Percentiles rank a stretch among this genome's conserved stretches.
phyloP scores from a whole-genome alignment of 2,797 vertebrate species.

The Typhlichthys subterraneus region DNA sequence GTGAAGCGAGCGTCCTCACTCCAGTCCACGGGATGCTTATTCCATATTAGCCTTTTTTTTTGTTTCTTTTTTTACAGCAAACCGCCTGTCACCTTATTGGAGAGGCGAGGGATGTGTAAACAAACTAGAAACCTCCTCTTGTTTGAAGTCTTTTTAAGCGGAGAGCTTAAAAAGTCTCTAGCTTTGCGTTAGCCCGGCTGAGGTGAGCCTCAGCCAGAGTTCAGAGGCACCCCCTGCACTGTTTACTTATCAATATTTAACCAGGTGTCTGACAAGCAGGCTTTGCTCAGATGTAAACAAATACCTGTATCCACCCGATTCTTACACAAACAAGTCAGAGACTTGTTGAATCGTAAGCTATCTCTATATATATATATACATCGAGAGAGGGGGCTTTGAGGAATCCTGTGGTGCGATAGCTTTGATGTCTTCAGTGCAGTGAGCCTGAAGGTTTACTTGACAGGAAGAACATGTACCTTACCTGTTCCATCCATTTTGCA shows the following conservation, averaged over 20 bases:
- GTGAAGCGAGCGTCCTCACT: slow-evolving; percentile 33
- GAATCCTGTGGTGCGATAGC: slow-evolving; percentile 27
- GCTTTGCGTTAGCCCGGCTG: slow-evolving; percentile 1
- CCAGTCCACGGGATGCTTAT: slow-evolving; percentile 35
- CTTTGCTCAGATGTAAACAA: slow-evolving; percentile 23
- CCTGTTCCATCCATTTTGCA: slow-evolving; percentile 63
- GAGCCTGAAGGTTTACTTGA: slow-evolving; percentile 38
- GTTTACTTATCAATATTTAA: slow-evolving; percentile 44
- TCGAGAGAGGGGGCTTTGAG: slow-evolving; percentile 15
- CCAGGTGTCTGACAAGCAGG: slow-evolving; percentile 38
- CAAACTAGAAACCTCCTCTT: slow-evolving; percentile 22
- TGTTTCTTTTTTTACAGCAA: slow-evolving; percentile 16
- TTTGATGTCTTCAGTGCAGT: slow-evolving; percentile 54
- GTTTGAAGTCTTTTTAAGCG: slow-evolving; percentile 10
- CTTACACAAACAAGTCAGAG: slow-evolving; percentile 37
- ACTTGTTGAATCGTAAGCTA: too few species aligned
- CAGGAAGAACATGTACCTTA: slow-evolving; percentile 44
- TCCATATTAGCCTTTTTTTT: slow-evolving; percentile 48
- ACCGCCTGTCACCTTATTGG: slow-evolving; percentile 49
- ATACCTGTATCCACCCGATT: slow-evolving; percentile 31
- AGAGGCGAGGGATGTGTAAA: slow-evolving; percentile 40
- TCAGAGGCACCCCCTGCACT: slow-evolving; percentile 4
- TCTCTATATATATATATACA: too few species aligned
- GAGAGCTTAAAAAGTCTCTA: background rate
- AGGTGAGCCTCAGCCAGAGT: slow-evolving; percentile 7